Evolutionary conservation across 2,888 invertebrate genomes (phyloP).

Genomic region (Drosophila colorata): DNA sequence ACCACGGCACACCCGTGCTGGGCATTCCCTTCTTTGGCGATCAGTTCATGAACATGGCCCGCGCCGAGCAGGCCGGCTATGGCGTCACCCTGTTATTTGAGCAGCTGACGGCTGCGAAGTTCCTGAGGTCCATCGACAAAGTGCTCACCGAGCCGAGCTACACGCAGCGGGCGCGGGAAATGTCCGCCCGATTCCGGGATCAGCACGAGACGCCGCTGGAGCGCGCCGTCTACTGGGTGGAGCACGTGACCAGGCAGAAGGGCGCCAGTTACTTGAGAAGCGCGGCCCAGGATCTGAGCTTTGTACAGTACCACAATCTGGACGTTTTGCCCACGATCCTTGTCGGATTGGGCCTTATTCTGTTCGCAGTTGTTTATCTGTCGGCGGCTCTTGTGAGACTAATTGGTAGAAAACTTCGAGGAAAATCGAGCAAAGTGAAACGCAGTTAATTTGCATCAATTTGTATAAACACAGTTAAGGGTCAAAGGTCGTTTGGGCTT

Average conservation of each 20-base stretch:
- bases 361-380: not conserved
- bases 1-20: conserved; percentile 86
- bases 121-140: conserved; percentile 67
- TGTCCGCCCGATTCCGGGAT: conserved; percentile 78
- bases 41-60: conserved; percentile 86
- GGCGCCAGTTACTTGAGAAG: conserved; percentile 83
- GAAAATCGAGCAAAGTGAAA: conserved; percentile 26
- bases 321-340: conserved; percentile 72
- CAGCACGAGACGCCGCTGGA: conserved; percentile 78
- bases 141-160: conserved; percentile 69
- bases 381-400: not conserved
- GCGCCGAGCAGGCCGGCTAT: conserved; percentile 84
- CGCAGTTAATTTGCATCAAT: conserved; percentile 4
- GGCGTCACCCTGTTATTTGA: conserved; percentile 82
- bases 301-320: conserved; percentile 78
- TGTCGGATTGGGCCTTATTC: conserved; percentile 32
- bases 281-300: conserved; percentile 75
- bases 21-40: conserved; percentile 86
- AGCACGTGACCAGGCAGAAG: conserved; percentile 81
- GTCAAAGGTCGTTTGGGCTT: too few relatives aligned
- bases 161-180: conserved; percentile 34
- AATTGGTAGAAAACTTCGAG: not conserved
- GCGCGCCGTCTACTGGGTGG: conserved; percentile 81
- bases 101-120: conserved; percentile 77
- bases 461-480: too few relatives aligned